phyloP scores from a whole-genome alignment of 1,140 invertebrate species.

The Atta texana region DNA sequence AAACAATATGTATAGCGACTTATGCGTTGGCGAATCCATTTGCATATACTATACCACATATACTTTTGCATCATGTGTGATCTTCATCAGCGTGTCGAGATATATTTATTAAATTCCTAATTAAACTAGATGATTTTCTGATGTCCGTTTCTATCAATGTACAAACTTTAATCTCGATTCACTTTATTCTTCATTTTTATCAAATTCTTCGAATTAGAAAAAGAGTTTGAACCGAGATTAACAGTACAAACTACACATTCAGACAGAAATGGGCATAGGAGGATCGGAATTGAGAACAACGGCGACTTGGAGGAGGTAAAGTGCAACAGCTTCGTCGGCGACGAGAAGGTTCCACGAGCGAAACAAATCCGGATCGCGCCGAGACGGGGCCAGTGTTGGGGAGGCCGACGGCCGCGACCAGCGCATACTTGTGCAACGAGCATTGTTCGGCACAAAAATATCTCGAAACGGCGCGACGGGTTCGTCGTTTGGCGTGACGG shows the following conservation, averaged over 20 bases:
- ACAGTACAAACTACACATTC: too few species aligned
- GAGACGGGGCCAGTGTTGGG: conserved; percentile 37
- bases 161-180: too few species aligned
- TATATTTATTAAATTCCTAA: neutral
- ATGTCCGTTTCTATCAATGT: too few species aligned
- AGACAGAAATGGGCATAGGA: too few species aligned
- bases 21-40: neutral
- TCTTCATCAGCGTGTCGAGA: neutral
- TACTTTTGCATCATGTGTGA: neutral
- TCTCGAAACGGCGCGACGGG: conserved; percentile 46
- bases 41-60: neutral
- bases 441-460: conserved; percentile 52
- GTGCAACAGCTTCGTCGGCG: conserved; percentile 1
- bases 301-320: neutral
- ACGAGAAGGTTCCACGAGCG: conserved; percentile 45
- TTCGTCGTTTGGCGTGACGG: conserved; percentile 41
- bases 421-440: conserved; percentile 49
- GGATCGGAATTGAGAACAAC: neutral
- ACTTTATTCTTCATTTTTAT: too few species aligned
- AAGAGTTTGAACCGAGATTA: too few species aligned
- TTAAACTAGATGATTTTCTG: neutral
- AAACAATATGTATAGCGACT: neutral
- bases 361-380: conserved; percentile 53
- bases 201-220: too few species aligned
- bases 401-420: conserved; percentile 42